phyloP scores from a whole-genome alignment of 2,113 vertebrate genomes.

The Echinops telfairi region DNA sequence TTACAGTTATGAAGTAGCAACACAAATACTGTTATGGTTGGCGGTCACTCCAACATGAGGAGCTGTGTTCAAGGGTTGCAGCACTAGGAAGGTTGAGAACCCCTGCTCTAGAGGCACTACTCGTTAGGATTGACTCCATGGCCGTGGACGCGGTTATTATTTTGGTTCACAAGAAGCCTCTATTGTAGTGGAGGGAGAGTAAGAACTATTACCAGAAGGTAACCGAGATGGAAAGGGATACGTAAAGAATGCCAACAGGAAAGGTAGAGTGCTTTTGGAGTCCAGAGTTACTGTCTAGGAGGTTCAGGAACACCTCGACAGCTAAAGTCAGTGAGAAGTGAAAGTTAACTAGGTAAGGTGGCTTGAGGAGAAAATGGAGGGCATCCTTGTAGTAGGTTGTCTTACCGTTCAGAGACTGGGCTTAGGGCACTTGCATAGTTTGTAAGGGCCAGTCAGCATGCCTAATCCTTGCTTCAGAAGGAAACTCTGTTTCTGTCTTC shows the following conservation, averaged over 20 bases:
- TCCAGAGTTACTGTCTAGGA: background rate
- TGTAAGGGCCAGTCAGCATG: background rate
- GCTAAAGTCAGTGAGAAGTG: background rate
- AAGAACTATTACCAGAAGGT: background rate
- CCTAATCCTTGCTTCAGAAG: background rate
- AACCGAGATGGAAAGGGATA: background rate
- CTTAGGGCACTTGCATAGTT: background rate
- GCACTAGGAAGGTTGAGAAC: too few species aligned
- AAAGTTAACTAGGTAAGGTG: background rate
- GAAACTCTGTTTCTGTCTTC: background rate
- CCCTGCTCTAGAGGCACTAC: too few species aligned
- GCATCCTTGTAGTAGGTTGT: background rate
- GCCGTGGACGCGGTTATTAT: too few species aligned
- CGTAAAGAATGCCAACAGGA: background rate
- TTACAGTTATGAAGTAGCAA: too few species aligned
- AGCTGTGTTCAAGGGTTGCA: too few species aligned
- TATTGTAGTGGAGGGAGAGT: background rate
- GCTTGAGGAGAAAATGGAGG: background rate
- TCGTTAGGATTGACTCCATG: too few species aligned
- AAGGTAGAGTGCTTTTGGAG: background rate
- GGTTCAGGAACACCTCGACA: background rate
- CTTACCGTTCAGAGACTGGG: background rate
- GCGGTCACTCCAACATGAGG: too few species aligned
- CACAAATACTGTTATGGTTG: too few species aligned
- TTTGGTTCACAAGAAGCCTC: background rate